Percentiles rank a stretch among this genome's conserved stretches.
Evolutionary conservation across 2,113 vertebrate species (phyloP).

Genomic region (Bungarus multicinctus): DNA sequence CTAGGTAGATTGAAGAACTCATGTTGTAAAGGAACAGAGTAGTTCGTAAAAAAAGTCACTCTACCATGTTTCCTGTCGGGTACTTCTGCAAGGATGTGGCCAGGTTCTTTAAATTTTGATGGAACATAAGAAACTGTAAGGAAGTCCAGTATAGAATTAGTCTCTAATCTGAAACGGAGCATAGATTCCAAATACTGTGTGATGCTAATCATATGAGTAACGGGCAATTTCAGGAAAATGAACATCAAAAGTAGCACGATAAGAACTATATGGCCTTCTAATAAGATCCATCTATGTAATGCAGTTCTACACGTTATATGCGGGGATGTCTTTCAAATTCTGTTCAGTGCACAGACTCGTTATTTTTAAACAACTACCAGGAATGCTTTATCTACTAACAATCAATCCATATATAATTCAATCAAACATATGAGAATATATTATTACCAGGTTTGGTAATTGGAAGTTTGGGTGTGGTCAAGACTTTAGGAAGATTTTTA

Average conservation of each 20-base stretch:
- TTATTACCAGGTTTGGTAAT: background rate
- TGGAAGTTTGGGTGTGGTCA: background rate
- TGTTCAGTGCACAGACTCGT: background rate
- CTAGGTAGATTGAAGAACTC: background rate
- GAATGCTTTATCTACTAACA: background rate
- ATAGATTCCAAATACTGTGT: too few species aligned
- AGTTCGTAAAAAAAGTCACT: background rate
- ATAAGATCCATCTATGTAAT: background rate
- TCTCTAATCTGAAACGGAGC: too few species aligned
- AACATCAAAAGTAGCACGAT: background rate
- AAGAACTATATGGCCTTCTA: background rate
- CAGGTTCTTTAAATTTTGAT: conserved; percentile 16
- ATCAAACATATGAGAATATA: background rate
- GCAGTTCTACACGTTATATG: background rate
- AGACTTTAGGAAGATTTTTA: background rate
- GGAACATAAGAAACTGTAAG: conserved; percentile 29
- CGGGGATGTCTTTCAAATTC: background rate
- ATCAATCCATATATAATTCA: background rate
- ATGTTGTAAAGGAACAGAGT: background rate
- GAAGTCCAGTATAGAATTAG: background rate
- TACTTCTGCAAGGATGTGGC: background rate
- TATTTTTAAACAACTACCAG: too few species aligned
- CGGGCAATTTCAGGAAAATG: background rate
- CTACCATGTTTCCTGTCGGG: conserved; percentile 21
- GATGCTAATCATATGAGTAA: background rate